Evolutionary conservation across 1,140 invertebrate genomes (phyloP), one percentile per base, ranked within the genome.

Genomic region (Dinoponera quadriceps): DNA sequence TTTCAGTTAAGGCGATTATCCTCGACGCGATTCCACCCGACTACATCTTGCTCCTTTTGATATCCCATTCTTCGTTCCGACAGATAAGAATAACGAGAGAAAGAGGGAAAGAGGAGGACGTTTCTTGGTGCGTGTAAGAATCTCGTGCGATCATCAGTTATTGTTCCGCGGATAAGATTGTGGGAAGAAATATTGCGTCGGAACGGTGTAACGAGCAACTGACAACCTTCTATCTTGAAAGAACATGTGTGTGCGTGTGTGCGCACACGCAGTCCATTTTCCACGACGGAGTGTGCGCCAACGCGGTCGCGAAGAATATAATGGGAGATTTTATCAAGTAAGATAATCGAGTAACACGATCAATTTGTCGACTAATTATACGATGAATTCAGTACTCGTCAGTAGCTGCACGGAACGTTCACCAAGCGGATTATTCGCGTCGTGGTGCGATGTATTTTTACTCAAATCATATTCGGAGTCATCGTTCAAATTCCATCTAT

Each of bases 141-240:
- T 89, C 88, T 89, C 89, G 85, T 90, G 88, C 71, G 89, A 91
- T 84, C 71, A 75, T 87, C 29, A 80, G 38, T 83, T 71, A 38
- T 48, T 83, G 51, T 86, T 80, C 68, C 22, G 27, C 51, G 54
- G 33, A 25, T 65, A 51, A 73, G 68, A 48, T 80, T 69, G 65
- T 69, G 75, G 51, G 75, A 80, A 80, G 75, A 80, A 80, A 80
- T 80, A 80, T 80, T 48, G 75, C n/a, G 14, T 33, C 69, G 54
- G 27, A 78, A 69, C 68, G 51, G 33, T 57, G 18, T 68, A 69
- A 80, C 20, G n/a, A n/a, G 63, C 14, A 69, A 68, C 65, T 80
- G 75, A 80, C 75, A 69, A 78, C 29, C 49, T 44, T 49, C 62
- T 78, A 68, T 66, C 75, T 80, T 69, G 48, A 55, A 69, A 69